phyloP scores from a whole-genome alignment of 2,888 invertebrate genomes.

The Leptopilina myrica region DNA sequence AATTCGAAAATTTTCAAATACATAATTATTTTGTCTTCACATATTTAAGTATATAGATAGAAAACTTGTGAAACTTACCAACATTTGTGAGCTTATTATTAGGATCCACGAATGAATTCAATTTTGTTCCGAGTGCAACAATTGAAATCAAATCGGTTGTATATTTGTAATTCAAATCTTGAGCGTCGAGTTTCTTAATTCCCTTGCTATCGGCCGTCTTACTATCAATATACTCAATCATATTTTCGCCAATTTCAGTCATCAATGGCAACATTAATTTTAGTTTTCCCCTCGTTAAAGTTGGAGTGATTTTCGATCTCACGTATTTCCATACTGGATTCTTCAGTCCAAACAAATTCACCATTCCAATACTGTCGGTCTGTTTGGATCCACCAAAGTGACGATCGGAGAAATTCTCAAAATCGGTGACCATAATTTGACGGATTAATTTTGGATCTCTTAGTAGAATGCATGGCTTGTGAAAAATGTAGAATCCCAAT shows the following conservation, averaged over 20 bases:
- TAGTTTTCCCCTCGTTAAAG: constrained; percentile 79
- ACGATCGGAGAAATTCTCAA: constrained; percentile 77
- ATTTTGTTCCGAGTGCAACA: constrained; percentile 64
- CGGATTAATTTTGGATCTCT: constrained; percentile 77
- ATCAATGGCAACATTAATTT: constrained; percentile 78
- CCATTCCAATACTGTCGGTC: constrained; percentile 75
- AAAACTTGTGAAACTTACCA: constrained; percentile 54
- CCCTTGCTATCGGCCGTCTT: constrained; percentile 51
- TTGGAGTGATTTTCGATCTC: constrained; percentile 78
- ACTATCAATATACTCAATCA: constrained; percentile 63
- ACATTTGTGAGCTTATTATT: constrained; percentile 64
- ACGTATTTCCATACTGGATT: constrained; percentile 79
- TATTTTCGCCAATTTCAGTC: constrained; percentile 71
- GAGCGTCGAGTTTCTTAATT: constrained; percentile 63
- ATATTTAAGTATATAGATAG: no score
- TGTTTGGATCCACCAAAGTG: constrained; percentile 74
- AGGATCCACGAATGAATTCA: constrained; percentile 66
- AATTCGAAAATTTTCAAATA: no score
- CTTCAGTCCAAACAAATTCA: constrained; percentile 75
- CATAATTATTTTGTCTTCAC: no score
- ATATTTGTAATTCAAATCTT: constrained; percentile 69
- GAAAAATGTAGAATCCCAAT: constrained; percentile 78
- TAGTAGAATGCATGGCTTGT: constrained; percentile 77
- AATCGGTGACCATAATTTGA: constrained; percentile 77
- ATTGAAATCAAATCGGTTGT: constrained; percentile 70